Conservation (phyloP, 2,888 invertebrate genomes). For the Diplazon laetatorius region DNA sequence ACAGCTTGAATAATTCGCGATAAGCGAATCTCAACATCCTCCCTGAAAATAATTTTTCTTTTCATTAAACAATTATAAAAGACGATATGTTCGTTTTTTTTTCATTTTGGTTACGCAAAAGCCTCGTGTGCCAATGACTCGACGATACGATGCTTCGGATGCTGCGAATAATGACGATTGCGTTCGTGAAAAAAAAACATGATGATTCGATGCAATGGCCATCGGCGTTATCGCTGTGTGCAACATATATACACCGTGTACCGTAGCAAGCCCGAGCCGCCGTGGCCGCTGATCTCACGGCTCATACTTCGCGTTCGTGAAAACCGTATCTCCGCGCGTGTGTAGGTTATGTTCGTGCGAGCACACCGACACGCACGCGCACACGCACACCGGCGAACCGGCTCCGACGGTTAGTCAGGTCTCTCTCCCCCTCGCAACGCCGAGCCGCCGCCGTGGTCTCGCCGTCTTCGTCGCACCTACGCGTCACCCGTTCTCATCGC, state of each 20-base stretch:
- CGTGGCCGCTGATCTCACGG: constrained; percentile 46
- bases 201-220: too few relatives aligned
- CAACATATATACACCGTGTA: constrained; percentile 37
- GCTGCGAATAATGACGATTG: constrained; percentile 44
- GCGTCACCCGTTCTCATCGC: constrained; percentile 17
- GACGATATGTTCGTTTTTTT: neutral
- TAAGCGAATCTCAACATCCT: too few relatives aligned
- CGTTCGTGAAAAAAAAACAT: too few relatives aligned
- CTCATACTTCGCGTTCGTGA: constrained; percentile 25
- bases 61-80: too few relatives aligned
- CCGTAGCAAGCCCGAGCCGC: constrained; percentile 36
- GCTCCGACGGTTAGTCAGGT: constrained; percentile 73
- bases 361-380: constrained; percentile 40
- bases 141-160: neutral
- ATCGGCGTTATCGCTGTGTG: too few relatives aligned
- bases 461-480: neutral
- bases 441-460: constrained; percentile 61
- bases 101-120: neutral
- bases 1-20: too few relatives aligned
- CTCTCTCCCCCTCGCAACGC: constrained; percentile 19
- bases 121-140: neutral
- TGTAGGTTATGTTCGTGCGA: constrained; percentile 40
- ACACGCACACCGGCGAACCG: constrained; percentile 48
- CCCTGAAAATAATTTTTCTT: neutral
- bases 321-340: constrained; percentile 14